Evolutionary conservation across 2,888 invertebrate genomes (phyloP).

Genomic region (Pasiphila rectangulata): DNA sequence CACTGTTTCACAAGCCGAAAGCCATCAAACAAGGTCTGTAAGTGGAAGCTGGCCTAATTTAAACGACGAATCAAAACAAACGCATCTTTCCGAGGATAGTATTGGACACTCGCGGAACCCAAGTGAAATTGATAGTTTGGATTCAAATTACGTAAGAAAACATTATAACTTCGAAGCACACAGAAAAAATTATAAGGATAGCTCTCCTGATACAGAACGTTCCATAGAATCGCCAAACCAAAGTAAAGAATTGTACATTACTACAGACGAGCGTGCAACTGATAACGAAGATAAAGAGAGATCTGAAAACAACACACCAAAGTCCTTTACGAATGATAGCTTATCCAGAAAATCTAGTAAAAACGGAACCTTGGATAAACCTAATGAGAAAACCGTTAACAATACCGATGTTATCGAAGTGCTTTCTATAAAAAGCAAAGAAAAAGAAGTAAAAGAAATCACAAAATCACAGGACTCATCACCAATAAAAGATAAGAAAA

Average conservation of each 20-base stretch:
- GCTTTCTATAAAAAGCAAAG: slow-evolving; percentile 52
- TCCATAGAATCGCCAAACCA: slow-evolving; percentile 58
- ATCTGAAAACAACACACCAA: slow-evolving; percentile 72
- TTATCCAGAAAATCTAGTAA: slow-evolving; percentile 57
- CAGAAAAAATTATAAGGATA: slow-evolving; percentile 67
- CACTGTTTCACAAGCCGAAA: slow-evolving; percentile 57
- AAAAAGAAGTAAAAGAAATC: slow-evolving; percentile 40
- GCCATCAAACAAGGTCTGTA: slow-evolving; percentile 63
- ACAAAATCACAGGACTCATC: slow-evolving; percentile 26
- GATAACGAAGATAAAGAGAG: slow-evolving; percentile 61
- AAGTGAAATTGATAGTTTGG: slow-evolving; percentile 81
- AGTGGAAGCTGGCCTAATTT: slow-evolving; percentile 76
- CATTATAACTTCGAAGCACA: slow-evolving; percentile 78
- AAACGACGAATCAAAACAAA: slow-evolving; percentile 67
- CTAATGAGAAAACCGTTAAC: slow-evolving; percentile 37
- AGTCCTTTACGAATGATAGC: slow-evolving; percentile 70
- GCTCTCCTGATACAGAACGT: slow-evolving; percentile 71
- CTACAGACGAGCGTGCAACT: slow-evolving; percentile 63
- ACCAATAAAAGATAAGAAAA: slow-evolving; percentile 36
- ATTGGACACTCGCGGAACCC: slow-evolving; percentile 74
- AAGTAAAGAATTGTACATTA: slow-evolving; percentile 67
- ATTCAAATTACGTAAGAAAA: slow-evolving; percentile 81
- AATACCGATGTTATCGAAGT: slow-evolving; percentile 53
- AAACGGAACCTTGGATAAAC: slow-evolving; percentile 50
- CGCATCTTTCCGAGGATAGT: slow-evolving; percentile 72